Evolutionary conservation across 1,140 invertebrate species (phyloP), one percentile per base, ranked within the genome.

Genomic region (Trachelipus rathkii): DNA sequence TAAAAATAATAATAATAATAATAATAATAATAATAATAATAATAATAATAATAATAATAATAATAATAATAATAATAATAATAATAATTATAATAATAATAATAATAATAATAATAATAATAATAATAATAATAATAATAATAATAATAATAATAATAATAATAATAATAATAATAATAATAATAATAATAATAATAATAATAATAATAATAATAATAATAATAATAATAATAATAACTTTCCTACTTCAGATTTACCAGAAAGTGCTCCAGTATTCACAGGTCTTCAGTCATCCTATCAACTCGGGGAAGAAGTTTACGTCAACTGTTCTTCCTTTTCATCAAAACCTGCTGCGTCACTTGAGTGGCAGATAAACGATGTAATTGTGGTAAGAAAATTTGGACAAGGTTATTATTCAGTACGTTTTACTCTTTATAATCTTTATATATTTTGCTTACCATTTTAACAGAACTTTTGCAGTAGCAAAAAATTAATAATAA

Each of bases 291-390:
- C 15, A 11, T 70, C 68, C 11, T 70, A 70, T 21, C 68, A 70
- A 13, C 19, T 70, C n/a, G 68, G 68, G 10, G 68, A 70, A 21
- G 19, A 70, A 33, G 68, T 70, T 10, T 21, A 70, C 68, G 68
- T 70, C 4, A 70, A 70, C 23, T 70, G 68, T 21, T 23, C 68
- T 21, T 70, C 68, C 4, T 33, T 33, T 13, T 70, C 24, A 3
- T 70, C 68, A 1, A 70, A 70, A 21, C 68, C 68, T 15, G 68
- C 68, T 5, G 68, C 68, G 1, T n/a, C 68, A 3, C 10, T 70
- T 5, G n/a, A 70, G 4, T 70, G 68, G 68, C 24, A 70, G 10
- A 70, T 70, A 4, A 70, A 70, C 23, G 68, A n/a, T 21, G 24
- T 11, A 1, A 70, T 70, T 23, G 68, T 70, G 50, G 50, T 60